Evolutionary conservation across 2,888 invertebrate species (phyloP).

Genomic region (Archaeoteleia sp.): DNA sequence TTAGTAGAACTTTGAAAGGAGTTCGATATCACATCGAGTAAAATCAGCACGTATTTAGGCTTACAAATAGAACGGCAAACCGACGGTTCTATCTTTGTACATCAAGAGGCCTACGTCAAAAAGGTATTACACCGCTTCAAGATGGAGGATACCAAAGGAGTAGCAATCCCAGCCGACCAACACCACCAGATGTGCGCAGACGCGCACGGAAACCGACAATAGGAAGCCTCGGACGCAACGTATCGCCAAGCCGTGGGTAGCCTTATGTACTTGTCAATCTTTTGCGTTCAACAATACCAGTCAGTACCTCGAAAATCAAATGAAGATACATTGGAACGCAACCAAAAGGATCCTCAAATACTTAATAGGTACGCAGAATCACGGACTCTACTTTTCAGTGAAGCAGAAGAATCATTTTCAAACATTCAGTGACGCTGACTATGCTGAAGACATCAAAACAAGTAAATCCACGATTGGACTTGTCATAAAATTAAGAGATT

Average conservation of each 20-base stretch:
- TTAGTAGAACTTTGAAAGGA: constrained; percentile 18
- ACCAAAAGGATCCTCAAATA: not conserved
- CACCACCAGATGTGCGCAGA: no score
- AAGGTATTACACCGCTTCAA: constrained; percentile 28
- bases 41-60: constrained; percentile 42
- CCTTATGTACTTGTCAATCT: not conserved
- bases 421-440: not conserved
- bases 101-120: constrained; percentile 31
- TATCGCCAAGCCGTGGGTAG: constrained; percentile 3
- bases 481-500: no score
- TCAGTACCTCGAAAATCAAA: not conserved
- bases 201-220: not conserved
- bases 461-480: not conserved
- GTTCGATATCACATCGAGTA: constrained; percentile 27
- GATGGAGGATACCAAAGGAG: constrained; percentile 49
- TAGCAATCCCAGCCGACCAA: no score
- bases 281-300: not conserved
- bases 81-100: constrained; percentile 38
- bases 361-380: not conserved
- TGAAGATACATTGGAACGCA: not conserved
- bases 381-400: no score
- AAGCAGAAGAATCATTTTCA: no score
- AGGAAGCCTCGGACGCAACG: not conserved
- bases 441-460: not conserved
- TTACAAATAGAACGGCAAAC: constrained; percentile 48